phyloP scores from a whole-genome alignment of 2,113 vertebrate species.

The Vulpes ferrilata region DNA sequence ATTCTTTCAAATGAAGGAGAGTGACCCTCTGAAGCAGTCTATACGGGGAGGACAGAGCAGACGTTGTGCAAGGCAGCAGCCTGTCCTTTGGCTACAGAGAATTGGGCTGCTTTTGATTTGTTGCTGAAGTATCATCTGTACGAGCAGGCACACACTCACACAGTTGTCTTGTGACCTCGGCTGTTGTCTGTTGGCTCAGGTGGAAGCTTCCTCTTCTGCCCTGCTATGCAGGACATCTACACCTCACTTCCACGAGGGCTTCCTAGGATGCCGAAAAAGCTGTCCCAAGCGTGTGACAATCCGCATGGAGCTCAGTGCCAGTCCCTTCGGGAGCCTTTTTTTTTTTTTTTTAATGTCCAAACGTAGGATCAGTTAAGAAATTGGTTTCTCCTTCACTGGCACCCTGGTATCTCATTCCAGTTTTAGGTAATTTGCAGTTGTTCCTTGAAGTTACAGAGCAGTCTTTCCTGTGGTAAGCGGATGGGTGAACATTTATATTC shows the following conservation, averaged over 20 bases:
- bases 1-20: neutral
- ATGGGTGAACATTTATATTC: neutral
- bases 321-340: conserved; percentile 10
- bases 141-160: neutral
- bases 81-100: neutral
- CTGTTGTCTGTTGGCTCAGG: neutral
- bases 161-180: neutral
- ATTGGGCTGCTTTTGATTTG: neutral
- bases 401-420: neutral
- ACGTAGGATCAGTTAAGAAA: conserved; percentile 1
- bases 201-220: conserved; percentile 52
- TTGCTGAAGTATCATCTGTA: neutral
- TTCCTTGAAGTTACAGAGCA: conserved; percentile 31
- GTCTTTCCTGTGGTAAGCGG: neutral
- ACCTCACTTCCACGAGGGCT: conserved; percentile 57
- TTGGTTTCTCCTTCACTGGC: neutral
- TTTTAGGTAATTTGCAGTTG: neutral
- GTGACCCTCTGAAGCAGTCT: neutral
- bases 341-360: neutral
- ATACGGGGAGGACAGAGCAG: neutral
- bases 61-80: neutral
- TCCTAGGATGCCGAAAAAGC: conserved; percentile 47
- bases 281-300: neutral
- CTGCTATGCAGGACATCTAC: conserved; percentile 74
- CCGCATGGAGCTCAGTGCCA: neutral